A percentile compares a stretch with the other conserved stretches of the same genome.
Conservation (phyloP, 2,888 invertebrate species). For the Erebia aethiops region DNA sequence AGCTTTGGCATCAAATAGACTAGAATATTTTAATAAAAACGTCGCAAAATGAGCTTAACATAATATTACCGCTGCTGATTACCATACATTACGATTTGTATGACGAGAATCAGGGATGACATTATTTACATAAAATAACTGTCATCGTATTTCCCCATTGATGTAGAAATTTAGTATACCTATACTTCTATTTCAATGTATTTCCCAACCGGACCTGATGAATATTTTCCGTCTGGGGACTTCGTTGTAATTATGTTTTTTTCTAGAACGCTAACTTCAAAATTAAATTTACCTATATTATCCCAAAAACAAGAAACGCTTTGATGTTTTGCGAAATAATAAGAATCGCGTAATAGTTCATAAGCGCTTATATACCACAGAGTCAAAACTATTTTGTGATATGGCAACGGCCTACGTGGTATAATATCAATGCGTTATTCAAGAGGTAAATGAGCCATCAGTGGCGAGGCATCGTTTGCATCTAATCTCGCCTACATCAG, state of each 20-base stretch:
- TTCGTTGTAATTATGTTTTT: neutral
- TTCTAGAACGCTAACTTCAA: constrained; percentile 6
- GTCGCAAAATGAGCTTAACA: no score
- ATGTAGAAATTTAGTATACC: no score
- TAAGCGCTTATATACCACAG: neutral
- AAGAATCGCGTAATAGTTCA: neutral
- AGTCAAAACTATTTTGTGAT: constrained; percentile 39
- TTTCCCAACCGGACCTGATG: neutral
- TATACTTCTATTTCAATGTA: no score
- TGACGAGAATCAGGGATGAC: neutral
- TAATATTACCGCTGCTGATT: no score
- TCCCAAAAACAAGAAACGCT: no score
- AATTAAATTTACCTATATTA: neutral
- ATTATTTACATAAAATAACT: neutral
- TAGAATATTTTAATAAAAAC: no score
- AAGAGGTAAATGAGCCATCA: constrained; percentile 79
- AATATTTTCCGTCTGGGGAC: neutral
- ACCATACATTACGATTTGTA: neutral
- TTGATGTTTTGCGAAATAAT: neutral
- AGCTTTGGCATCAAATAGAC: neutral
- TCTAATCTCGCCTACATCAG: constrained; percentile 72
- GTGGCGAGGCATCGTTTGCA: constrained; percentile 73
- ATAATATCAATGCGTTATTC: constrained; percentile 75
- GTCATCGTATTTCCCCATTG: neutral
- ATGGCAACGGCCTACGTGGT: constrained; percentile 44